Evolutionary conservation across 2,797 vertebrate species (phyloP).

Genomic region (Aselliscus stoliczkanus): DNA sequence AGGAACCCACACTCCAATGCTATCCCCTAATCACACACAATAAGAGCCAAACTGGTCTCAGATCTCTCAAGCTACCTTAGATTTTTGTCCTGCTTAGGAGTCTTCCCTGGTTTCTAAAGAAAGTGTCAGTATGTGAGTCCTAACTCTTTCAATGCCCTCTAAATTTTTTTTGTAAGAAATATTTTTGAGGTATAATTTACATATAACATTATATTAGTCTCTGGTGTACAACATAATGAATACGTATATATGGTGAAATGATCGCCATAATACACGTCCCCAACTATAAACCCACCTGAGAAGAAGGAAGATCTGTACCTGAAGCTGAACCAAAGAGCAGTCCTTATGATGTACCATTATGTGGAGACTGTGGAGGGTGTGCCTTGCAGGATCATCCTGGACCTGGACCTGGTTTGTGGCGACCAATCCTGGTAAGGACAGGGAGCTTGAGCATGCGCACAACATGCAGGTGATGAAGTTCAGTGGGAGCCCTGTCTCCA

Average conservation of each 20-base stretch:
- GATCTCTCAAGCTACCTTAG: neutral
- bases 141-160: neutral
- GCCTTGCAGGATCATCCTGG: conserved; percentile 91
- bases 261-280: conserved; percentile 62
- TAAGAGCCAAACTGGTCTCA: neutral
- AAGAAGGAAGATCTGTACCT: conserved; percentile 90
- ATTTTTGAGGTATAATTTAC: neutral
- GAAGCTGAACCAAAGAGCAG: conserved; percentile 94
- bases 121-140: neutral
- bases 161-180: neutral
- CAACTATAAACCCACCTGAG: conserved; percentile 89
- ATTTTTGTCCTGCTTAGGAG: neutral
- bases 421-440: conserved; percentile 82
- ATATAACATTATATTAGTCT: neutral
- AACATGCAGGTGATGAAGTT: conserved; percentile 95
- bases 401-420: conserved; percentile 88
- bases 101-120: neutral
- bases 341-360: conserved; percentile 93
- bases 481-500: conserved; percentile 90
- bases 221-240: neutral
- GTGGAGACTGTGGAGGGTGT: conserved; percentile 92
- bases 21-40: neutral
- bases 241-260: neutral
- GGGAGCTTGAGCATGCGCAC: conserved; percentile 79
- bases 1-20: neutral